Evolutionary conservation across 1,140 invertebrate genomes (phyloP).

Genomic region (Mercenaria mercenaria): DNA sequence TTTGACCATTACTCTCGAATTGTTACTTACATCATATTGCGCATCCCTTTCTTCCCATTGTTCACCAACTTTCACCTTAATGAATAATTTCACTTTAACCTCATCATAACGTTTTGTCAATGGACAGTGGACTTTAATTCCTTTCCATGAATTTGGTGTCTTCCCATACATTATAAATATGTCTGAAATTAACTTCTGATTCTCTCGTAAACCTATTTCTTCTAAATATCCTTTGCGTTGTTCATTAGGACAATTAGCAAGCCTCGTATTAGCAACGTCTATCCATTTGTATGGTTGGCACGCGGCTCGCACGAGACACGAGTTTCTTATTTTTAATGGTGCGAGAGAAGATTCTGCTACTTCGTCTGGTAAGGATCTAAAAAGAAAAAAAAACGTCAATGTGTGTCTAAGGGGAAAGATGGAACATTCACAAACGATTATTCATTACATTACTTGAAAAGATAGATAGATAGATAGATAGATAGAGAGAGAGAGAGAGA

Average conservation of each 20-base stretch:
- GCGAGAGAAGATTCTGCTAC: conserved; percentile 45
- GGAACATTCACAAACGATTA: too few species aligned
- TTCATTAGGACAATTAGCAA: conserved; percentile 50
- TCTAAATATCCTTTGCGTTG: conserved; percentile 48
- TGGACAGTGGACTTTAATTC: conserved; percentile 52
- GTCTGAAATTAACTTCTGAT: conserved; percentile 64
- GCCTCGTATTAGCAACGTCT: conserved; percentile 49
- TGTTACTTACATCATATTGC: conserved; percentile 54
- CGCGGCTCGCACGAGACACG: conserved; percentile 32
- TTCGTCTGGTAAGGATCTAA: conserved; percentile 55
- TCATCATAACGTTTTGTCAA: conserved; percentile 59
- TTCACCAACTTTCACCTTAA: conserved; percentile 60
- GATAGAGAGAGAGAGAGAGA: too few species aligned
- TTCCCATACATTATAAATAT: conserved; percentile 50
- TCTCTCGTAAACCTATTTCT: conserved; percentile 49
- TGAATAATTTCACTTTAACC: conserved; percentile 42
- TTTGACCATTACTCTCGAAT: too few species aligned
- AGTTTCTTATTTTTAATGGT: conserved; percentile 54
- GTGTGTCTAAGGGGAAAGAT: too few species aligned
- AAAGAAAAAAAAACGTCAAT: too few species aligned
- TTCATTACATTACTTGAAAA: too few species aligned
- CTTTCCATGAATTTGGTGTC: conserved; percentile 26
- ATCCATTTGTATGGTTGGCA: conserved; percentile 61
- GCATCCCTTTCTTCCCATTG: conserved; percentile 35
- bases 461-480: too few species aligned